A percentile compares a stretch with the other conserved stretches of the same genome.
Evolutionary conservation across 2,797 vertebrate genomes (phyloP).

Genomic region (Buceros bicornis): DNA sequence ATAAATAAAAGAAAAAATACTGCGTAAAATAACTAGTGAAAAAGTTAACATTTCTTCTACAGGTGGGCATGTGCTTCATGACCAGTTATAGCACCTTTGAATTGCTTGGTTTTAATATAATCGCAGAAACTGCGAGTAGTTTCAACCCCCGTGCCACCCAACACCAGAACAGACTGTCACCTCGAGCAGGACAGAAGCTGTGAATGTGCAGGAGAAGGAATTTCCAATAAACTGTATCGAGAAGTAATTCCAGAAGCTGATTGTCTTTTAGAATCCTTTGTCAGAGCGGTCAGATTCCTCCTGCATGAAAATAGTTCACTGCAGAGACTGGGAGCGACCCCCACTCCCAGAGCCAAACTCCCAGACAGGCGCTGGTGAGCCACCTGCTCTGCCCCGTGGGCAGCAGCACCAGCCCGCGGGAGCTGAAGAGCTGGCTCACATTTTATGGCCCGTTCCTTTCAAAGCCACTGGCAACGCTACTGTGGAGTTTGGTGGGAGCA

Average conservation of each 20-base stretch:
- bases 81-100: conserved; percentile 62
- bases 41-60: conserved; percentile 5
- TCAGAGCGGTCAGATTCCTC: conserved; percentile 38
- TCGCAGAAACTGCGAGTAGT: not conserved
- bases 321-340: not conserved
- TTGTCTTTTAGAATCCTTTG: conserved; percentile 17
- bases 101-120: not conserved
- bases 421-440: not conserved
- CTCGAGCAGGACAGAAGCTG: not conserved
- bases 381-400: not conserved
- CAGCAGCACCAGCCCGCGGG: not conserved
- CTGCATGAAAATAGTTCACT: not conserved
- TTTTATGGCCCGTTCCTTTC: not conserved
- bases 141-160: not conserved
- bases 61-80: conserved; percentile 28
- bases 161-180: not conserved
- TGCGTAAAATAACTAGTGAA: conserved; percentile 41
- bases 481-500: not conserved
- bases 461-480: not conserved
- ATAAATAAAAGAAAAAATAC: conserved; percentile 72
- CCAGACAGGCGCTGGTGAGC: not conserved
- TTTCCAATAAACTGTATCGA: not conserved
- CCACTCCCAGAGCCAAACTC: not conserved
- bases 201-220: not conserved
- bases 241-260: conserved; percentile 16